Evolutionary conservation across 2,113 vertebrate species (phyloP), one percentile per base, ranked within the genome.

Genomic region (Acinonyx jubatus): DNA sequence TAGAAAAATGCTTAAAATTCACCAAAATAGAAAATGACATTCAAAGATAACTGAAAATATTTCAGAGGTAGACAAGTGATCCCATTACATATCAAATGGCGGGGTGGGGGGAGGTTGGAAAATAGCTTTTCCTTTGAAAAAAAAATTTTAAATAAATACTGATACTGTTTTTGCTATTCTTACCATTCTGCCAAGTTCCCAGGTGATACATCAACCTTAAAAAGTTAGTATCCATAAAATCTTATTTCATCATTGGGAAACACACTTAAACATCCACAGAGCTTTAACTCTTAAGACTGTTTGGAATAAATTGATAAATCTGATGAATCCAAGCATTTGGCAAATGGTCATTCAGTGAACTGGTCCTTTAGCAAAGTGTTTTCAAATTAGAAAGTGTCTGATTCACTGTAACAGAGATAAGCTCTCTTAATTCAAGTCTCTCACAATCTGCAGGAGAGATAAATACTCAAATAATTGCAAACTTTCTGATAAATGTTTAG

Each of bases 11-110:
- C 55, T 95, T 83, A 36, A 93, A 76, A 69, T 95, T 92, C 92
- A 93, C 80, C 7, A 31, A 96, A 97, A 97, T 92, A 98, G 96
- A 94, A 96, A 96, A 84, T 68, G 84, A 48, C 69, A 92, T 98
- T 98, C 90, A 95, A 80, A 97, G 80, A 81, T 73, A 96, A 71
- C 74, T 92, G 57, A 92, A 94, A 92, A 69, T 88, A 94, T 88
- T 55, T 95, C 87, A 83, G 33, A 92, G 33, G 61, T 96, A 84
- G 52, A 89, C 31, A 91, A 84, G n/a, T 16, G 74, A 52, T 27
- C 18, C 3, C 50, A 29, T 94, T 90, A 73, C 13, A 84, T 8
- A 84, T 61, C 90, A 96, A 84, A 96, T 66, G 33, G 8, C 7
- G 11, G 18, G 11, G 57, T 12, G 4, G 18, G n/a, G 9, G 48